Percentiles rank a stretch among this genome's conserved stretches.
These are phyloP conservation scores for Acleris holmiana DNA, from an alignment of 2,888 invertebrate species.

Conservation along the genomic window DNA sequence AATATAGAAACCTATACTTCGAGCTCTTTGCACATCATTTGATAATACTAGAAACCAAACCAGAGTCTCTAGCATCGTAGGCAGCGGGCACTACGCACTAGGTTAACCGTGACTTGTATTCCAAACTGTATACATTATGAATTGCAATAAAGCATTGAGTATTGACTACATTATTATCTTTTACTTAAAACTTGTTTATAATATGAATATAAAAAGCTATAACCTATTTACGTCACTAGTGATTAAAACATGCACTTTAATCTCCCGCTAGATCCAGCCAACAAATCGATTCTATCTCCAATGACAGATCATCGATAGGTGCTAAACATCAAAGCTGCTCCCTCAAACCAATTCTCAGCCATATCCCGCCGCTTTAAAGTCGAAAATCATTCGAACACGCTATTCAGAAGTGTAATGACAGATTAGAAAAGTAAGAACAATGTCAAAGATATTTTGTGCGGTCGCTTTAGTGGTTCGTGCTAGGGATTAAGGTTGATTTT, in stretches of 20 bases:
- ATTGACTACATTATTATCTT: too few relatives aligned
- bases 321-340: slow-evolving; percentile 29
- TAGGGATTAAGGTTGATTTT: slow-evolving; percentile 6
- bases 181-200: too few relatives aligned
- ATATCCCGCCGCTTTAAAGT: slow-evolving; percentile 8
- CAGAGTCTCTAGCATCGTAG: too few relatives aligned
- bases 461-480: neutral
- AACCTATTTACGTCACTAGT: too few relatives aligned
- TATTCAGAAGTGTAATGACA: slow-evolving; percentile 30
- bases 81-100: too few relatives aligned
- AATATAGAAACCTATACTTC: too few relatives aligned
- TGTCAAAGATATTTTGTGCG: slow-evolving; percentile 21
- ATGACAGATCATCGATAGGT: slow-evolving; percentile 41
- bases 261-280: slow-evolving; percentile 31
- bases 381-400: neutral
- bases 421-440: slow-evolving; percentile 38
- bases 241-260: slow-evolving; percentile 20
- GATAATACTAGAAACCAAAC: too few relatives aligned
- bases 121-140: too few relatives aligned
- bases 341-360: neutral
- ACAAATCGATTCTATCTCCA: slow-evolving; percentile 40
- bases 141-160: too few relatives aligned
- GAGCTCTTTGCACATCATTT: too few relatives aligned
- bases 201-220: too few relatives aligned
- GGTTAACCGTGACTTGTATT: too few relatives aligned